Conservation (phyloP, 2,888 invertebrate genomes). For the Agrotis ipsilon region DNA sequence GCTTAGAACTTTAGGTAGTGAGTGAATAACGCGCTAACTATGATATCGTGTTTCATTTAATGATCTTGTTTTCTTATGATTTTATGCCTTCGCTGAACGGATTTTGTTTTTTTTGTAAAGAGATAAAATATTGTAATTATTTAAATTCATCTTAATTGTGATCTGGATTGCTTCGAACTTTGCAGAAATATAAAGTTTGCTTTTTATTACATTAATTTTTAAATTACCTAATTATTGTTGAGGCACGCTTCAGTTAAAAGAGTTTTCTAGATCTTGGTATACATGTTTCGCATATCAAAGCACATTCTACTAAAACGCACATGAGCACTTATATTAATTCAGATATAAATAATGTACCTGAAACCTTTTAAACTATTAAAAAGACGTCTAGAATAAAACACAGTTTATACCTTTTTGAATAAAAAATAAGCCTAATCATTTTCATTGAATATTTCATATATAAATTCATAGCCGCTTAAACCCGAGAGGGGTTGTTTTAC, state of each 20-base stretch:
- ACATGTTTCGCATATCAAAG: constrained; percentile 1
- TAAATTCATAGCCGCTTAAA: constrained; percentile 41
- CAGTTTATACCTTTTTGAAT: constrained; percentile 16
- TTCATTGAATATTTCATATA: constrained; percentile 47
- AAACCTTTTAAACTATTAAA: constrained; percentile 7
- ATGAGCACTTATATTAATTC: constrained; percentile 18
- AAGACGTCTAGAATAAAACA: constrained; percentile 29
- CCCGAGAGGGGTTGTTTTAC: constrained; percentile 23
- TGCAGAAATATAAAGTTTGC: too few species aligned
- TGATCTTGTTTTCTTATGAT: too few species aligned
- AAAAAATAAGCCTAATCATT: constrained; percentile 31
- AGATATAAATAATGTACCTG: background rate
- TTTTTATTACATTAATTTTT: too few species aligned
- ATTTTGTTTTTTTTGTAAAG: too few species aligned
- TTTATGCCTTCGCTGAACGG: too few species aligned
- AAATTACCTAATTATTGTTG: too few species aligned
- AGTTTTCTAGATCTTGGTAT: background rate
- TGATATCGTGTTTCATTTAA: background rate
- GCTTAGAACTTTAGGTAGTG: constrained; percentile 9
- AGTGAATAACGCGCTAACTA: background rate
- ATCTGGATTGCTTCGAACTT: too few species aligned
- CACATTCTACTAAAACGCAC: background rate
- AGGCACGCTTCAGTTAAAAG: constrained; percentile 27
- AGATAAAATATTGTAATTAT: too few species aligned
- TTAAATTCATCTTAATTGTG: too few species aligned